phyloP scores from a whole-genome alignment of 2,888 invertebrate species.

The Diaprepes abbreviatus region DNA sequence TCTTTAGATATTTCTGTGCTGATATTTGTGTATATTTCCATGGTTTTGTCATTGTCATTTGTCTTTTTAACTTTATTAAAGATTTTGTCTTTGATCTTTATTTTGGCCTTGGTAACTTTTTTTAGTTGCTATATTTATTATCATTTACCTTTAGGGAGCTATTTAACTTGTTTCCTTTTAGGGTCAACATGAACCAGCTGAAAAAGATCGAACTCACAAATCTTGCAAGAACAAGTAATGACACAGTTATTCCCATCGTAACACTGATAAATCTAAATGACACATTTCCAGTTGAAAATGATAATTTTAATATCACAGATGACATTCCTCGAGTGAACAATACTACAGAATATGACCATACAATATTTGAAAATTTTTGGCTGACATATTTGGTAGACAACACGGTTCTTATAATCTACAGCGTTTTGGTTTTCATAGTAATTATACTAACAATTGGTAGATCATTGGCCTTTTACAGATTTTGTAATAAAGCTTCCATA shows the following conservation, averaged over 20 bases:
- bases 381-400: conserved; percentile 47
- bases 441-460: conserved; percentile 67
- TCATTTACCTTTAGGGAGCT: too few relatives aligned
- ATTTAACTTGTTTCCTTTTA: conserved; percentile 35
- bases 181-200: conserved; percentile 59
- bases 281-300: background rate
- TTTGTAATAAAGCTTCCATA: conserved; percentile 71
- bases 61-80: too few relatives aligned
- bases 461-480: conserved; percentile 70
- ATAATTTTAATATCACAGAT: background rate
- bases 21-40: too few relatives aligned
- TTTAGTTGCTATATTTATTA: too few relatives aligned
- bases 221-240: too few relatives aligned
- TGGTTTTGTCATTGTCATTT: too few relatives aligned
- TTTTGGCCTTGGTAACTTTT: too few relatives aligned
- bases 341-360: background rate
- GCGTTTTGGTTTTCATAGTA: conserved; percentile 56
- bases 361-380: conserved; percentile 36
- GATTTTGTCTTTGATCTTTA: too few relatives aligned
- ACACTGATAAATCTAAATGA: background rate
- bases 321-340: background rate
- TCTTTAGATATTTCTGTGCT: too few relatives aligned
- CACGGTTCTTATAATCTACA: conserved; percentile 64
- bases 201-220: conserved; percentile 17
- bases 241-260: background rate